Percentiles rank a stretch among this genome's conserved stretches.
phyloP scores from a whole-genome alignment of 2,113 vertebrate genomes.

The Salvelinus alpinus region DNA sequence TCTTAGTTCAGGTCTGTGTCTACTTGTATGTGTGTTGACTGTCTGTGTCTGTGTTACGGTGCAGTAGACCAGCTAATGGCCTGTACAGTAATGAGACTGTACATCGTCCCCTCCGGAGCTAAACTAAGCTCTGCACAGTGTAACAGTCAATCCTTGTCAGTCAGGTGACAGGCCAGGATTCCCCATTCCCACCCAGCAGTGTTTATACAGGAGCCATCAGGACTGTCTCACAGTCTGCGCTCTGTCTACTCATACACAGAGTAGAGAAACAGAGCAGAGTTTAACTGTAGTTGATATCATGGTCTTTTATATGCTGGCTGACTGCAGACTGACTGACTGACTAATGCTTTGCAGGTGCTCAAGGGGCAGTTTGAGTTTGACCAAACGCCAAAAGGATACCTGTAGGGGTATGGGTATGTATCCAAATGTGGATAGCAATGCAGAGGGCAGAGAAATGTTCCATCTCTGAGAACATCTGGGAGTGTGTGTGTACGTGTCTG shows the following conservation, averaged over 20 bases:
- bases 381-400: slow-evolving; percentile 20
- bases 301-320: no score
- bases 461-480: no score
- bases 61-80: no score
- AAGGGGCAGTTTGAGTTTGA: neutral
- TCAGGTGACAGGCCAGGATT: slow-evolving; percentile 21
- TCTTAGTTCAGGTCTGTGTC: slow-evolving; percentile 10
- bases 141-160: neutral
- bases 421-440: neutral
- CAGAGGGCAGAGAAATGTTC: no score
- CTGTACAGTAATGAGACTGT: no score
- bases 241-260: neutral
- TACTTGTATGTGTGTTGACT: slow-evolving; percentile 10
- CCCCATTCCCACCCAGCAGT: slow-evolving; percentile 36
- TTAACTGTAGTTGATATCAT: no score
- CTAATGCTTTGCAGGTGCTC: neutral
- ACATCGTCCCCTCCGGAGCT: neutral
- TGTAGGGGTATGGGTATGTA: slow-evolving; percentile 39
- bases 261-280: no score
- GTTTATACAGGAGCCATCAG: slow-evolving; percentile 20
- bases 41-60: no score
- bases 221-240: neutral
- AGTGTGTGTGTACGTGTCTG: slow-evolving; percentile 49
- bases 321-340: neutral
- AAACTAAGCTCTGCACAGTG: neutral